Base-by-base conservation (phyloP, 2,113 vertebrate genomes). In the Actenoides lindsayi region DNA sequence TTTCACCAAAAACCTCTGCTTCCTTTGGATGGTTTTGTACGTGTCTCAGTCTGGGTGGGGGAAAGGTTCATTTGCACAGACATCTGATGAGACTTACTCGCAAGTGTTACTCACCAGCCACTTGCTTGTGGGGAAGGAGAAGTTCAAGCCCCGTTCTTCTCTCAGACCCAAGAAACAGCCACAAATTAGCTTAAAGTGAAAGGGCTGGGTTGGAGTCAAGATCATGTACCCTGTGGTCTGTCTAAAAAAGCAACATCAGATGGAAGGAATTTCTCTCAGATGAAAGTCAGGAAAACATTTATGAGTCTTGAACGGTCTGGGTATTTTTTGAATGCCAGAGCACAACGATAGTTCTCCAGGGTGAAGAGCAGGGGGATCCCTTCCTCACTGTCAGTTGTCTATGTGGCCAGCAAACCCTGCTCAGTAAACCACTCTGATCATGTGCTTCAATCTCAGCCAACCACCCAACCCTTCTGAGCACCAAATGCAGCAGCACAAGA, bases 11-110 rank as follows among this genome's bases (percentile, higher is more conserved):
- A 74, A 57, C 39, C 27, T 77, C 24, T 65, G 30, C 79, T 87
- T 96, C 62, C 81, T 93, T 85, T 89, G 87, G 83, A 84, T 75
- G 48, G 3, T 21, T 85, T 37, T 86, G 85, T 77, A 44, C 1
- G 2, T 74, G 73, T 69, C 87, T 73, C 83, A 96, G 86, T 91
- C 94, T 54, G 90, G 88, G 92, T 65, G 71, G 94, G 67, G 94
- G 71, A 70, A 84, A 80, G 25, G 56, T 39, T 67, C 23, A 12
- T 87, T 64, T 89, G 91, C 91, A 80, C 91, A 95, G 93, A 89
- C 89, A 96, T 80, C 92, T 53, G 64, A 89, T n/a, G 71, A 92
- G 56, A 71, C 92, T 97, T 97, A 96, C 93, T 96, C 95, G 96
- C 74, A 79, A 71, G 79, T 10, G 54, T 97, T 97, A 96, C 93